phyloP scores from a whole-genome alignment of 2,113 vertebrate genomes.

The Oenanthe melanoleuca region DNA sequence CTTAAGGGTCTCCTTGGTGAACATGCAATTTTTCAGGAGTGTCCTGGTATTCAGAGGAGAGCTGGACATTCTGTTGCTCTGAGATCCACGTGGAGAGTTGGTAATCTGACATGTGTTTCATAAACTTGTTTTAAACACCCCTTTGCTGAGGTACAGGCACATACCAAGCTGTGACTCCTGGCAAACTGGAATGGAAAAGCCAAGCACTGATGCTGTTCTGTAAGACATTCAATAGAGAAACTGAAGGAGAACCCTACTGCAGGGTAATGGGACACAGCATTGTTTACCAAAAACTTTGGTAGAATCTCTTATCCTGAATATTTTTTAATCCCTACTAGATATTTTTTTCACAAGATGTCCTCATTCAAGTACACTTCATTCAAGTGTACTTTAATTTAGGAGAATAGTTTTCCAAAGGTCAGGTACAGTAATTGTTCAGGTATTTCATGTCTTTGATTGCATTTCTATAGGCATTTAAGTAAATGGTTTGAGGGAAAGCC shows the following conservation, averaged over 20 bases:
- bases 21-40: neutral
- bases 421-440: neutral
- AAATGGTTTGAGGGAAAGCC: neutral
- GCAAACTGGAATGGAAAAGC: neutral
- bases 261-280: neutral
- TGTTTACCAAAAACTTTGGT: neutral
- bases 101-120: accelerated
- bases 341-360: neutral
- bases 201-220: neutral
- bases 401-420: neutral
- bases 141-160: accelerated
- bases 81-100: accelerated
- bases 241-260: neutral
- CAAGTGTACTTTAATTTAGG: neutral
- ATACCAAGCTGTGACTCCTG: neutral
- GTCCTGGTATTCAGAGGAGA: accelerated
- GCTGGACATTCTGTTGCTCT: neutral
- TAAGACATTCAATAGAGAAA: neutral
- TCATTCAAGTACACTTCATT: neutral
- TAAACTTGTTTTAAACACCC: neutral
- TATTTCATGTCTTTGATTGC: neutral
- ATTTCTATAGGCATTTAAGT: neutral
- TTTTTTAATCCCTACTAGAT: neutral
- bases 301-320: neutral
- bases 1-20: neutral